A percentile compares a stretch with the other conserved stretches of the same genome.
phyloP scores from a whole-genome alignment of 1,140 invertebrate genomes.

The Ladona fulva region DNA sequence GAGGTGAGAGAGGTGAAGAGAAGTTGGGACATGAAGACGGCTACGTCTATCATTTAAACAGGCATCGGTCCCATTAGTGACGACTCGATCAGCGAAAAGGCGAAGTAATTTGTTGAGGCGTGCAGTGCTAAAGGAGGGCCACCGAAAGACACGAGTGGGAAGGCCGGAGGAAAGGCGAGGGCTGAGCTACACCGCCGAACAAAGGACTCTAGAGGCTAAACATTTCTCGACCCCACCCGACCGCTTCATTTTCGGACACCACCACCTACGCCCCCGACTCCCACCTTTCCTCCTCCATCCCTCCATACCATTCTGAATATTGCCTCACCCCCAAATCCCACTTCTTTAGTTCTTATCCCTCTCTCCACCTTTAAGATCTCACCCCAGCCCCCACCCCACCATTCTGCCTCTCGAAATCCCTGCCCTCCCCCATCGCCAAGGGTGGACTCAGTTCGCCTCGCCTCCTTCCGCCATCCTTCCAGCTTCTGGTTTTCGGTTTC shows the following conservation, averaged over 20 bases:
- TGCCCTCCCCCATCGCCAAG: not conserved
- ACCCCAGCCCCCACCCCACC: not conserved
- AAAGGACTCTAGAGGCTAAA: not conserved
- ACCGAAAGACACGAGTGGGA: too few relatives aligned
- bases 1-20: too few relatives aligned
- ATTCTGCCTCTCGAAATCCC: not conserved
- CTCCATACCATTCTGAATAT: not conserved
- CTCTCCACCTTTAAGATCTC: not conserved
- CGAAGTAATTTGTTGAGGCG: too few relatives aligned
- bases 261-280: not conserved
- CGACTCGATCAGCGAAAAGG: too few relatives aligned
- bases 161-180: too few relatives aligned
- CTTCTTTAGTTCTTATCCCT: not conserved
- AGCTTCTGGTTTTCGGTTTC: slow-evolving; percentile 4
- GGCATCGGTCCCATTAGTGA: too few relatives aligned
- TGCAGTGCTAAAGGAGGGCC: too few relatives aligned
- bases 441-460: not conserved
- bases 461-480: not conserved
- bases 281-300: not conserved
- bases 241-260: slow-evolving; percentile 2
- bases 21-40: too few relatives aligned
- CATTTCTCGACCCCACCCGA: not conserved
- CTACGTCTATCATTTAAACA: too few relatives aligned
- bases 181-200: too few relatives aligned
- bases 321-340: not conserved